These are phyloP conservation scores for Nipponacmea schrenckii DNA, from an alignment of 2,888 invertebrate species.

Conservation along the genomic window DNA sequence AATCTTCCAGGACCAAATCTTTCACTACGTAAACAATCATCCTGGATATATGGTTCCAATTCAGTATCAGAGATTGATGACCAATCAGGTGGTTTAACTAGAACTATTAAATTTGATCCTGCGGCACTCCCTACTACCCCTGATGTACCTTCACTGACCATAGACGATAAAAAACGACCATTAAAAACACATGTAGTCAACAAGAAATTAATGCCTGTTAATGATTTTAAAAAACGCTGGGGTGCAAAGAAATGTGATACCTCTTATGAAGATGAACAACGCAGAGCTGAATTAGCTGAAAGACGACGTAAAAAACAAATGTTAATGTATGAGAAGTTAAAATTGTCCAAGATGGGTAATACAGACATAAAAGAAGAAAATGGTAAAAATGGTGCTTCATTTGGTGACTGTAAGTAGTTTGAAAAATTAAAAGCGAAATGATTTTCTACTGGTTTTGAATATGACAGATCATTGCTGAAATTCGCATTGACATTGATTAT, in stretches of 20 bases:
- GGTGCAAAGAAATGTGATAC: constrained; percentile 34
- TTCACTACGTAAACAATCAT: background rate
- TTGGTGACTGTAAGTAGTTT: constrained; percentile 49
- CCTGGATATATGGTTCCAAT: constrained; percentile 6
- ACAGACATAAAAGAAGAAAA: constrained; percentile 26
- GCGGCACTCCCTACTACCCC: constrained; percentile 14
- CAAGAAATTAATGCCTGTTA: constrained; percentile 16
- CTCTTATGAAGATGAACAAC: constrained; percentile 44
- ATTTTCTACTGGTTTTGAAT: background rate
- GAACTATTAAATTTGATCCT: constrained; percentile 1
- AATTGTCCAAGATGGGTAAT: constrained; percentile 22
- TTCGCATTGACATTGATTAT: too few relatives aligned
- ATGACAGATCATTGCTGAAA: too few relatives aligned
- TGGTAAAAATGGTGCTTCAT: constrained; percentile 33
- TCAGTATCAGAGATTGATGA: constrained; percentile 11
- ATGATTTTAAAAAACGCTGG: constrained; percentile 22
- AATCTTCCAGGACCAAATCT: background rate
- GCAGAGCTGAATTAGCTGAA: constrained; percentile 46
- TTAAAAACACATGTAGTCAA: constrained; percentile 2
- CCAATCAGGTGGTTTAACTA: constrained; percentile 5
- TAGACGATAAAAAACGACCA: background rate
- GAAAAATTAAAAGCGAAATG: background rate
- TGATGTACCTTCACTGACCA: background rate
- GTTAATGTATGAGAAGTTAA: constrained; percentile 42
- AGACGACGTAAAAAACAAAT: constrained; percentile 45